Conservation (phyloP, 2,113 vertebrate species). For the Spizaetus ornatus region DNA sequence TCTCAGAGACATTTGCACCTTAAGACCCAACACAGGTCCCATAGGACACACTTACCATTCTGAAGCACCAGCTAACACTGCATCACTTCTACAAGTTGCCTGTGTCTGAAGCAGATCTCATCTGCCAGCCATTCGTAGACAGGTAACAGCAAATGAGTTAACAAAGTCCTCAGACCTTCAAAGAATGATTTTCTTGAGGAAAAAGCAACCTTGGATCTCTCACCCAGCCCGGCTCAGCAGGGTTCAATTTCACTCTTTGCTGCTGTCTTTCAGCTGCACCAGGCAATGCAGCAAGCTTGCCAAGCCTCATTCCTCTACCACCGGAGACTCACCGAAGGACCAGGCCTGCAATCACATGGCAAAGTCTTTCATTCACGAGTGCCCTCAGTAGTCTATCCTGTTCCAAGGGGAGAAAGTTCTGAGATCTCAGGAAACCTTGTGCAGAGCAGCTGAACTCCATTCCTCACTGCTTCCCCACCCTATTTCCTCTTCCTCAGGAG, state of each 20-base stretch:
- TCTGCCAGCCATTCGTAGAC: neutral
- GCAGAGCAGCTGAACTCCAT: neutral
- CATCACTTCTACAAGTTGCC: neutral
- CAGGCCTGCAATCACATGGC: neutral
- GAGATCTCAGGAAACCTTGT: neutral
- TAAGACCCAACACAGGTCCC: neutral
- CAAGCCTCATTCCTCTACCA: neutral
- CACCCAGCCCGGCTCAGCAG: neutral
- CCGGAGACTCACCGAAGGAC: neutral
- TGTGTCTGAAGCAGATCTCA: neutral
- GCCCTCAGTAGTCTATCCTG: neutral
- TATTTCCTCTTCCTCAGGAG: neutral
- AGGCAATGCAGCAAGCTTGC: neutral
- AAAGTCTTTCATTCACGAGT: neutral
- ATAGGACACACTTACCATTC: neutral
- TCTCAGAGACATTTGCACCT: neutral
- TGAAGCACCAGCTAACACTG: neutral
- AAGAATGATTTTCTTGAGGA: neutral
- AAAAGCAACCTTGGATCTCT: neutral
- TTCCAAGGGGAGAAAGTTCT: neutral
- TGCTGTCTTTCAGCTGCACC: neutral
- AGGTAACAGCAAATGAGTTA: neutral
- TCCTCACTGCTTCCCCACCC: rapidly evolving
- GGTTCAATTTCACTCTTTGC: neutral
- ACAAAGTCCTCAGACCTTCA: neutral